Percentiles rank a stretch among this genome's conserved stretches.
Evolutionary conservation across 2,888 invertebrate species (phyloP).

Genomic region (Diplolepis rosae): DNA sequence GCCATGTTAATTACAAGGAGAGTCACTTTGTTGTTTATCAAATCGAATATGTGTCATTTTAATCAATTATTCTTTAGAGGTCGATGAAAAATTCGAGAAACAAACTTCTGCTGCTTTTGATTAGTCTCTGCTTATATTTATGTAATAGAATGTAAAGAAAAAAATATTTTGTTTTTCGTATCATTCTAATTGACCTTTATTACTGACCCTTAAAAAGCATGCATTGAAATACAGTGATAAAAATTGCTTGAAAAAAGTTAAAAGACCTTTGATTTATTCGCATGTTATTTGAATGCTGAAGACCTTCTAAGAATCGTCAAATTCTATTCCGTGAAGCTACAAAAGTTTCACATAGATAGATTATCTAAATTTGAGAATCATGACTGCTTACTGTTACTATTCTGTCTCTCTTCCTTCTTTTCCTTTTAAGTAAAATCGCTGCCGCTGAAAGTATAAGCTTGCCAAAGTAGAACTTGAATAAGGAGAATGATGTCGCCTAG

Average conservation of each 20-base stretch:
- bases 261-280: not conserved
- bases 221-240: not conserved
- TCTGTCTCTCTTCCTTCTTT: not conserved
- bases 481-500: conserved; percentile 22
- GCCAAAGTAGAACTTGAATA: conserved; percentile 27
- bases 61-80: not conserved
- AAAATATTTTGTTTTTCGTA: not conserved
- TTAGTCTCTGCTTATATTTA: not conserved
- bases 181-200: not conserved
- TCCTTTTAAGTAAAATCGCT: conserved; percentile 1
- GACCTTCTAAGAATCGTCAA: not conserved
- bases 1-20: not conserved
- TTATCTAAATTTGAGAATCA: not conserved
- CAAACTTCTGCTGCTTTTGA: not conserved
- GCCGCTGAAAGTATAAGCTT: conserved; percentile 29
- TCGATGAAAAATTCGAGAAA: not conserved
- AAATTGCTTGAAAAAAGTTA: not conserved
- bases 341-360: too few species aligned
- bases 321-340: too few species aligned
- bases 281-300: not conserved
- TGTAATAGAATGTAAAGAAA: not conserved
- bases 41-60: not conserved
- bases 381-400: not conserved
- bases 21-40: not conserved
- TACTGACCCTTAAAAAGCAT: not conserved